Conservation (phyloP, 2,113 vertebrate genomes). For the Corythornis cristatus region DNA sequence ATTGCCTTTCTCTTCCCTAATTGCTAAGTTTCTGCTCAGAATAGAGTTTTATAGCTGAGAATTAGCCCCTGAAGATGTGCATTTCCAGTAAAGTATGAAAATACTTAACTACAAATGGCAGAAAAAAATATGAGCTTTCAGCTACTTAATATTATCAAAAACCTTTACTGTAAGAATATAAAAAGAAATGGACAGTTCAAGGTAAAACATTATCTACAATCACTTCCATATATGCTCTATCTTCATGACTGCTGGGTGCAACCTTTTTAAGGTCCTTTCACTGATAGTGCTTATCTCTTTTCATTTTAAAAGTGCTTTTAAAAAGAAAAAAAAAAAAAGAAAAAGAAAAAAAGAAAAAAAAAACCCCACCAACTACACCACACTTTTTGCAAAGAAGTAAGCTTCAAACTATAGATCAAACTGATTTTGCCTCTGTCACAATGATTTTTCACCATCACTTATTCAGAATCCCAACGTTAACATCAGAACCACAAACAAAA, state of each 20-base stretch:
- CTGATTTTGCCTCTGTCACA: neutral
- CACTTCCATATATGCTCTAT: neutral
- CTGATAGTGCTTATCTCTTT: slow-evolving; percentile 37
- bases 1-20: too few species aligned
- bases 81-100: neutral
- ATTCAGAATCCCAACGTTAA: neutral
- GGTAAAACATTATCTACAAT: slow-evolving; percentile 20
- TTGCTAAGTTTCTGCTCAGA: neutral
- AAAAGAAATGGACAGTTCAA: slow-evolving; percentile 36
- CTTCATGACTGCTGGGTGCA: slow-evolving; percentile 22
- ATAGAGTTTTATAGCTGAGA: neutral
- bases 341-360: too few species aligned
- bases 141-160: slow-evolving; percentile 11
- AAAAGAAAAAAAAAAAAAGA: neutral
- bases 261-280: slow-evolving; percentile 16
- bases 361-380: too few species aligned
- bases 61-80: neutral
- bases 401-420: neutral
- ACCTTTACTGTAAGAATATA: neutral
- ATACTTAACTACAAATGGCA: neutral
- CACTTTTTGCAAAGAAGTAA: neutral
- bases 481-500: neutral
- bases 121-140: neutral
- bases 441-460: neutral
- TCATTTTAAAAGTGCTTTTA: neutral